phyloP scores from a whole-genome alignment of 2,797 vertebrate species.

The Phyllotis vaccarum region DNA sequence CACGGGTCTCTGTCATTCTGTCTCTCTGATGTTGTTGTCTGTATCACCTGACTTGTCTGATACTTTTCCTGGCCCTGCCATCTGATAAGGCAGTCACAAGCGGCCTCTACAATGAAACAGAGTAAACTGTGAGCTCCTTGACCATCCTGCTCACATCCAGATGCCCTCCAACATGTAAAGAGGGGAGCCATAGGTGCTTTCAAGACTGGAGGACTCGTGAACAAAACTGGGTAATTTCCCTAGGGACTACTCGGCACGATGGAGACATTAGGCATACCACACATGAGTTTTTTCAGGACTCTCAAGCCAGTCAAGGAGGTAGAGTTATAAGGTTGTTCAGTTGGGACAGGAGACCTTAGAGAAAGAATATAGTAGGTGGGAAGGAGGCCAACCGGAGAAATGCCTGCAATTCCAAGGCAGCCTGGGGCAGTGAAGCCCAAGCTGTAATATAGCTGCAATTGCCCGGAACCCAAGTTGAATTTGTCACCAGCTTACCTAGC shows the following conservation, averaged over 20 bases:
- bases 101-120: not conserved
- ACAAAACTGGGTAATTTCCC: not conserved
- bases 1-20: not conserved
- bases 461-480: not conserved
- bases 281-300: not conserved
- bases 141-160: not conserved
- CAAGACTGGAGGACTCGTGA: not conserved
- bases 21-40: not conserved
- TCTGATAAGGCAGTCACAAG: not conserved
- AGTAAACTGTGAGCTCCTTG: not conserved
- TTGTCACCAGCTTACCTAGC: too few species aligned
- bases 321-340: not conserved
- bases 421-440: not conserved
- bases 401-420: conserved; percentile 53
- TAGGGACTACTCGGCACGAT: not conserved
- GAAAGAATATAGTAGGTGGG: not conserved
- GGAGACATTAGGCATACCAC: too few species aligned
- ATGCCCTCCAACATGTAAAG: too few species aligned
- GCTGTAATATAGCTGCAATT: not conserved
- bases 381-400: not conserved
- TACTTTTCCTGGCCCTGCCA: not conserved
- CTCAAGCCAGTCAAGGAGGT: not conserved
- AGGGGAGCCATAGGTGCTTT: not conserved
- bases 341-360: not conserved
- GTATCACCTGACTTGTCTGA: not conserved